These are phyloP conservation scores for Aphaenogaster rudis DNA, from an alignment of 1,140 invertebrate species.

Conservation along the genomic window DNA sequence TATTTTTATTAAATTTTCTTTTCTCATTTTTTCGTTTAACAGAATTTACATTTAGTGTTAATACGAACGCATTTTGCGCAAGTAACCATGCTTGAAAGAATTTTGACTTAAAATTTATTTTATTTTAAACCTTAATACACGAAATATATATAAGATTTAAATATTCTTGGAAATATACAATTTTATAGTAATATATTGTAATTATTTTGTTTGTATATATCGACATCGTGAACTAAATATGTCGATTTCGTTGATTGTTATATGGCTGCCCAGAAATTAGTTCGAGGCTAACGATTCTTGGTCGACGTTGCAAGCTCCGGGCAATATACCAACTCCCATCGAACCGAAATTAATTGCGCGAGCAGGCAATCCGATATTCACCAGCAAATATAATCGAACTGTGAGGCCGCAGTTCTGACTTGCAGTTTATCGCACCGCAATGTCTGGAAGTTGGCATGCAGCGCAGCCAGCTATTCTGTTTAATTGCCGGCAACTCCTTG, in stretches of 20 bases:
- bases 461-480: conserved; percentile 49
- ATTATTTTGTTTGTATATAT: neutral
- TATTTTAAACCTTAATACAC: too few species aligned
- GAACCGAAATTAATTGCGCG: conserved; percentile 55
- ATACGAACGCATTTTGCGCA: too few species aligned
- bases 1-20: too few species aligned
- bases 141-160: too few species aligned
- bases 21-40: too few species aligned
- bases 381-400: conserved; percentile 51
- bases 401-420: conserved; percentile 30
- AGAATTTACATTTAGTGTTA: too few species aligned
- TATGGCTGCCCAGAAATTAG: neutral
- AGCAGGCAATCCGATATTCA: conserved; percentile 46
- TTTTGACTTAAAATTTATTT: too few species aligned
- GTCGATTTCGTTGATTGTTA: neutral
- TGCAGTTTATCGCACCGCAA: conserved; percentile 40
- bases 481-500: conserved; percentile 49
- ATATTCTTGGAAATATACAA: too few species aligned
- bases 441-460: conserved; percentile 54
- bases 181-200: neutral
- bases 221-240: neutral
- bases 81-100: too few species aligned
- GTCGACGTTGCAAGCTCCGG: neutral
- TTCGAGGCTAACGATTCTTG: conserved; percentile 32
- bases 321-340: conserved; percentile 14